These are phyloP conservation scores for Baronia brevicornis DNA, from an alignment of 2,888 invertebrate species.

Conservation along the genomic window DNA sequence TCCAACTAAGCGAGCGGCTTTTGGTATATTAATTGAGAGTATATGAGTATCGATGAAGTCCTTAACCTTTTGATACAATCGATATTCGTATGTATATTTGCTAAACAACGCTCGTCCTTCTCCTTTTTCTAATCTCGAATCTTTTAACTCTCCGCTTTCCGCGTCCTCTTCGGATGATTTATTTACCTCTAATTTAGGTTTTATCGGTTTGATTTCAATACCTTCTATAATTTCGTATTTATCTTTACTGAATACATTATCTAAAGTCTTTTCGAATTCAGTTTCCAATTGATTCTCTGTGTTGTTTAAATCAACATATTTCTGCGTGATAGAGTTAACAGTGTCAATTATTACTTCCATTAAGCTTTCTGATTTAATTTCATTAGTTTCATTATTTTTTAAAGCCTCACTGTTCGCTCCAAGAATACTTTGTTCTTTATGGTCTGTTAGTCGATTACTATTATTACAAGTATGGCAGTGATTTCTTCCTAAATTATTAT, in stretches of 20 bases:
- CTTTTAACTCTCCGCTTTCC: too few relatives aligned
- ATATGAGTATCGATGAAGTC: constrained; percentile 77
- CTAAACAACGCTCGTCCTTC: constrained; percentile 55
- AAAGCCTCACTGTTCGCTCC: constrained; percentile 23
- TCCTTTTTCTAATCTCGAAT: constrained; percentile 19
- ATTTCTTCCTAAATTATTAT: constrained; percentile 52
- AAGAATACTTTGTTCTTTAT: constrained; percentile 27
- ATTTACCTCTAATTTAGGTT: constrained; percentile 20
- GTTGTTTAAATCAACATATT: constrained; percentile 47
- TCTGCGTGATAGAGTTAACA: constrained; percentile 41
- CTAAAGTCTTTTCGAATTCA: constrained; percentile 73
- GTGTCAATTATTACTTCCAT: constrained; percentile 45
- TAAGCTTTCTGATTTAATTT: constrained; percentile 22
- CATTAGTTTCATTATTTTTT: constrained; percentile 17
- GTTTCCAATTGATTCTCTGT: constrained; percentile 57
- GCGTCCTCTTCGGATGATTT: constrained; percentile 8
- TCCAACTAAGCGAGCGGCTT: constrained; percentile 79
- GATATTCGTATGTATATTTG: constrained; percentile 64
- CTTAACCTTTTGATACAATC: constrained; percentile 75
- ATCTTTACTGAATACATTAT: constrained; percentile 72
- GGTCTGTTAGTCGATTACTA: constrained; percentile 36
- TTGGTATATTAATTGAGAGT: constrained; percentile 79
- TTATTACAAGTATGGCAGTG: constrained; percentile 65
- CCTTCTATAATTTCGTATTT: constrained; percentile 76
- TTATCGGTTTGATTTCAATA: constrained; percentile 60